phyloP scores from a whole-genome alignment of 2,113 vertebrate species.

The Corythornis madagascariensis region DNA sequence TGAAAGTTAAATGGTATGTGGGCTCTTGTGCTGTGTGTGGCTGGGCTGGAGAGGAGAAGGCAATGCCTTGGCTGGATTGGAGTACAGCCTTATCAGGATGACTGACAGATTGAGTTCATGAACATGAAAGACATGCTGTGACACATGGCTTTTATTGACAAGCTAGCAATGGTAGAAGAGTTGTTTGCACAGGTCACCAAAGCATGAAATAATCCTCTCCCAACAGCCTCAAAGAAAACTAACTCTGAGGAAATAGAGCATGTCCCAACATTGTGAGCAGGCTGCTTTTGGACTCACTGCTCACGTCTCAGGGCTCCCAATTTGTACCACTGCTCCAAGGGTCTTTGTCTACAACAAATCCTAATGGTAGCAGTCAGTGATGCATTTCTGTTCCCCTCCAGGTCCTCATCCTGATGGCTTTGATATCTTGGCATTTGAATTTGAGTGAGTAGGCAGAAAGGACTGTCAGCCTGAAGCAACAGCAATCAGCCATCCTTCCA shows the following conservation, averaged over 20 bases:
- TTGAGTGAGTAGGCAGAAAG: not conserved
- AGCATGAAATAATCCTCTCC: not conserved
- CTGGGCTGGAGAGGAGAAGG: not conserved
- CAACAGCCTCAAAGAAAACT: not conserved
- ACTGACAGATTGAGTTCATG: not conserved
- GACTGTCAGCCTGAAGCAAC: not conserved
- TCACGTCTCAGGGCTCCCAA: not conserved
- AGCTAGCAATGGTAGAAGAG: not conserved
- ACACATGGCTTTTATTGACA: not conserved
- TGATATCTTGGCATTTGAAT: not conserved
- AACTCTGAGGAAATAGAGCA: not conserved
- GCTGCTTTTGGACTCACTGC: not conserved
- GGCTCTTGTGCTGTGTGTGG: not conserved
- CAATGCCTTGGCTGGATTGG: not conserved
- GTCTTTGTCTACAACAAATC: not conserved
- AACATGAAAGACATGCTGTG: not conserved
- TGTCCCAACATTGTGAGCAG: fast-evolving
- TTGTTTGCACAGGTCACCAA: not conserved
- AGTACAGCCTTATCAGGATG: not conserved
- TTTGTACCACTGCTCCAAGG: not conserved
- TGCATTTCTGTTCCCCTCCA: not conserved
- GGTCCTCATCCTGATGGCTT: not conserved
- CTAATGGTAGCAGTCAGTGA: not conserved
- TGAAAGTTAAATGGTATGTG: not conserved
- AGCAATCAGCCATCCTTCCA: not conserved